phyloP scores from a whole-genome alignment of 2,888 invertebrate genomes.

The Portevinia maculata region DNA sequence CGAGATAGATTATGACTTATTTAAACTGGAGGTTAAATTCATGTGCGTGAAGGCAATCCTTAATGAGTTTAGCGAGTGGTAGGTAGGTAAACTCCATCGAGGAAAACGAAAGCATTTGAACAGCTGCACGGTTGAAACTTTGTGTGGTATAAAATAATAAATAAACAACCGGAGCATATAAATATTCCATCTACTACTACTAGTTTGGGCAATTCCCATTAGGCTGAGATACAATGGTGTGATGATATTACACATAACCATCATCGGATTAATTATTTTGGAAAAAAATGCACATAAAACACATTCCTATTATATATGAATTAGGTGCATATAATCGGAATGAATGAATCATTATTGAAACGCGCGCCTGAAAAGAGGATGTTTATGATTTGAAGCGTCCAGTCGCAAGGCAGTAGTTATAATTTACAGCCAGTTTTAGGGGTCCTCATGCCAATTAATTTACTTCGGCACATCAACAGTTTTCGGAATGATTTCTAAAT shows the following conservation, averaged over 20 bases:
- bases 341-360: slow-evolving; percentile 35
- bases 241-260: not conserved
- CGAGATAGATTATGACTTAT: slow-evolving; percentile 54
- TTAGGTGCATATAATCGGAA: slow-evolving; percentile 21
- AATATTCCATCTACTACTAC: not conserved
- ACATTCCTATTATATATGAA: too few relatives aligned
- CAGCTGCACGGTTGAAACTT: not conserved
- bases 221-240: not conserved
- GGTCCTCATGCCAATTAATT: not conserved
- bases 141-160: not conserved
- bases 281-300: too few relatives aligned
- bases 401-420: not conserved
- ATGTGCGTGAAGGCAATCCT: not conserved
- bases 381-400: not conserved
- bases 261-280: slow-evolving; percentile 36
- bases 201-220: not conserved
- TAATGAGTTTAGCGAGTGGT: not conserved
- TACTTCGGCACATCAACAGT: not conserved
- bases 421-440: not conserved
- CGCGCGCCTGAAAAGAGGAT: not conserved
- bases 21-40: slow-evolving; percentile 27
- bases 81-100: not conserved
- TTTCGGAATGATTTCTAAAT: too few relatives aligned
- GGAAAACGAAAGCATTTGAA: slow-evolving; percentile 12
- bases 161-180: slow-evolving; percentile 1